Base-by-base conservation (phyloP, 2,888 invertebrate species). In the Zaprionus bogoriensis region DNA sequence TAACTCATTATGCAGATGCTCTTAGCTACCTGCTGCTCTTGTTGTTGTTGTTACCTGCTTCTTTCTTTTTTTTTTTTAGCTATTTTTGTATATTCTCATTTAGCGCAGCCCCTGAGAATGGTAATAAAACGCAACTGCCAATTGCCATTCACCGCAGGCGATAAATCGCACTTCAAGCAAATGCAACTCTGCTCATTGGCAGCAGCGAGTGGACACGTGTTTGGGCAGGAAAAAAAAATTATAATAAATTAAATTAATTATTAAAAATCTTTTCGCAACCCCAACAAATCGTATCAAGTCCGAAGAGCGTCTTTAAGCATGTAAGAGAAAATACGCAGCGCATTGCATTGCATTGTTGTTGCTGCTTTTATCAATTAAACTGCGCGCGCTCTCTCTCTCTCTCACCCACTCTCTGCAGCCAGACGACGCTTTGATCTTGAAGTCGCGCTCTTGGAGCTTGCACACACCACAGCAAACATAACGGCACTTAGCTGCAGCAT, bases 401-500 rank as follows among this genome's bases (percentile, higher is more conserved):
- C 12, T 30, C 5, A 6, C 14, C 1, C n/a, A 7, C 3, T n/a
- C n/a, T n/a, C 10, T 41, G 32, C 41, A 19, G 27, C 22, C 12
- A 2, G 7, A n/a, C n/a, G n/a, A n/a, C n/a, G n/a, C n/a, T n/a
- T n/a, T n/a, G n/a, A n/a, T n/a, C n/a, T n/a, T n/a, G n/a, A n/a
- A n/a, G 7, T 19, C 22, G 38, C 10, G 53, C 5, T 19, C 27
- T 44, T 45, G 60, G 44, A 45, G 60, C 48, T 28, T 9, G n/a
- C 6, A 30, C 57, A 70, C 20, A 60, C 55, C 14, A 22, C 4
- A 57, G 67, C 68, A 82, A 76, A 71, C 55, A 83, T 86, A 85
- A 83, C 84, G 83, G 86, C 61, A 74, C 30, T 65, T 63, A 47
- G 42, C 52, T 61, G 52, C 55, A 48, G 32, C 30, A 17, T 22